phyloP scores from a whole-genome alignment of 2,113 vertebrate genomes.

The Electrona antarctica region DNA sequence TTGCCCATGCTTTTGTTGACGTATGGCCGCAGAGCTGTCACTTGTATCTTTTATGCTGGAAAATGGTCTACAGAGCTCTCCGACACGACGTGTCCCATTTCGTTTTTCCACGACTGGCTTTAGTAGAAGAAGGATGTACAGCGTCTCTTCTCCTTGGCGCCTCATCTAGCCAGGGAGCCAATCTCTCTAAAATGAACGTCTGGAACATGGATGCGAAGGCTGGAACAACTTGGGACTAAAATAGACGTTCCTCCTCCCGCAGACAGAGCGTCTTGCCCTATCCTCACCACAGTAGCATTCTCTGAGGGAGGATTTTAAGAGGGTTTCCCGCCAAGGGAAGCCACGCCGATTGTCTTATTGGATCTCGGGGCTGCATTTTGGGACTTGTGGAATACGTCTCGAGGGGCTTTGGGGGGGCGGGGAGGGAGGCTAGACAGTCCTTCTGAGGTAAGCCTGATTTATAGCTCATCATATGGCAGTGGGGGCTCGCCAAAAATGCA shows the following conservation, averaged over 20 bases:
- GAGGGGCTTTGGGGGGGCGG: background rate
- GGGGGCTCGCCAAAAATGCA: too few species aligned
- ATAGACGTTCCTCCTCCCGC: slow-evolving; percentile 50
- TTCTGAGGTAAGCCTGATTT: background rate
- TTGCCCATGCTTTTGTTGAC: slow-evolving; percentile 3
- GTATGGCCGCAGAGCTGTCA: background rate
- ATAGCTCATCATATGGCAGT: too few species aligned
- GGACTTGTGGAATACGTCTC: slow-evolving; percentile 30
- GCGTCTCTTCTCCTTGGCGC: background rate
- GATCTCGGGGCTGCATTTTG: slow-evolving; percentile 43
- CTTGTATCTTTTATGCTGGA: background rate
- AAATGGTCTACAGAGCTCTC: background rate
- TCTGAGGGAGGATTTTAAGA: slow-evolving; percentile 33
- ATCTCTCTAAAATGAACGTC: slow-evolving; percentile 56
- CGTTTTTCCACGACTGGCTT: slow-evolving; percentile 12
- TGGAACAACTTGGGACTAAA: slow-evolving; percentile 59
- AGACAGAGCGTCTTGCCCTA: slow-evolving; percentile 43
- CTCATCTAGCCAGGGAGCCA: slow-evolving; percentile 29
- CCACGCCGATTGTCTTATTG: slow-evolving; percentile 29
- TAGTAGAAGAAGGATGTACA: slow-evolving; percentile 18
- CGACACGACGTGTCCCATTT: slow-evolving; percentile 21
- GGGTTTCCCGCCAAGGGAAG: slow-evolving; percentile 39
- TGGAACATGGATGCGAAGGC: slow-evolving; percentile 51
- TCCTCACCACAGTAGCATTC: slow-evolving; percentile 43
- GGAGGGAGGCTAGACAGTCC: background rate